Conservation (phyloP, 2,797 vertebrate species). For the Smutsia gigantea region DNA sequence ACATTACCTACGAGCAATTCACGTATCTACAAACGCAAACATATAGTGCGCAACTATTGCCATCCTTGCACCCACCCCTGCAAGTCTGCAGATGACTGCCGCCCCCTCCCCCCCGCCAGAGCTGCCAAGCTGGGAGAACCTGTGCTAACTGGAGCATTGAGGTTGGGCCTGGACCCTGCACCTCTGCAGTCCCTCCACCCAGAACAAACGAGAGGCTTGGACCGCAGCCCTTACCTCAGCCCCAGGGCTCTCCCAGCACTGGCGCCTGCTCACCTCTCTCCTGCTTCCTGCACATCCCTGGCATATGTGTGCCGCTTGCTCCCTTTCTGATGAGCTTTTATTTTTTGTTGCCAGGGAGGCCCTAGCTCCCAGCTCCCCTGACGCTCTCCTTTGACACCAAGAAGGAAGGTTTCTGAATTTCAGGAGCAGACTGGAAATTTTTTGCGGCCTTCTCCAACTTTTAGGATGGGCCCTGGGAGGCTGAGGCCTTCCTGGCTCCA, state of each 20-base stretch:
- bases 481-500: background rate
- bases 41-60: background rate
- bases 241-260: background rate
- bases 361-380: background rate
- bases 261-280: background rate
- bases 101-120: background rate
- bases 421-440: constrained; percentile 22
- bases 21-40: background rate
- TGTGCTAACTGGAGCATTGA: constrained; percentile 46
- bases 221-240: constrained; percentile 27
- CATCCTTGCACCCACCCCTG: constrained; percentile 17
- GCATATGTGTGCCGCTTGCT: constrained; percentile 11
- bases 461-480: background rate
- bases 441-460: constrained; percentile 12
- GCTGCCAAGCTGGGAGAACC: constrained; percentile 55
- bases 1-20: no score
- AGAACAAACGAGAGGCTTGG: background rate
- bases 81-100: constrained; percentile 30
- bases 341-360: background rate
- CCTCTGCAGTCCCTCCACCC: background rate
- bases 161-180: background rate
- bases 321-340: background rate
- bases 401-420: constrained; percentile 27
- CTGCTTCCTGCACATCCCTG: background rate
- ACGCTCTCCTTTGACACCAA: constrained; percentile 17